Evolutionary conservation across 2,888 invertebrate genomes (phyloP), one percentile per base, ranked within the genome.

Genomic region (Imbricaverruca yamaguchii): DNA sequence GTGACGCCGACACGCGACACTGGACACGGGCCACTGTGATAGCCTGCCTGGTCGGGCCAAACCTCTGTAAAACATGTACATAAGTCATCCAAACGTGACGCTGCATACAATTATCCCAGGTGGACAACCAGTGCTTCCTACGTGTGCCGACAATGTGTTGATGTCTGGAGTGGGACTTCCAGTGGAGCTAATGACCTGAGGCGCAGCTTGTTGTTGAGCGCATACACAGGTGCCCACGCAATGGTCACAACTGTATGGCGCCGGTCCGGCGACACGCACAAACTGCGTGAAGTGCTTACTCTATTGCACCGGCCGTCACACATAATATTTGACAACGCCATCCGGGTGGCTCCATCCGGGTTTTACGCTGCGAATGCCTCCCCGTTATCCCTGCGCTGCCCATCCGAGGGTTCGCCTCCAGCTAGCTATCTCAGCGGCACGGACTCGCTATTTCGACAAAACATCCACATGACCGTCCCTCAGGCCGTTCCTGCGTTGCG

Each of bases 31-130:
- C 39, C 69, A 69, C 15, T 69, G 69, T 69, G 69, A 69, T 69
- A 69, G 69, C 67, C 25, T 69, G 69, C 69, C 15, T 3, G 12
- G 69, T 15, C 69, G 69, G 69, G 69, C 69, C 69, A 25, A 69
- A 12, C 13, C 15, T 39, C 39, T 69, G 69, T 69, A 69, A 69
- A 67, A 69, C 69, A 13, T 69, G 69, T 69, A 69, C 69, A 69
- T 69, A 69, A 69, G 69, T 69, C 69, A 69, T 69, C 25, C 39
- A 15, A 39, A 15, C 39, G 23, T 69, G 39, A 18, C 69, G 39
- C 39, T 15, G 69, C 69, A 39, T 69, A 6, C 39, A 10, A 69
- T 69, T 69, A 69, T 69, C 39, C 15, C 15, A 69, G 39, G 39
- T 39, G 13, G 69, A 39, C 69, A 69, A 15, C 15, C 39, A 15